phyloP scores from a whole-genome alignment of 2,888 invertebrate species.

The Zelleria hepariella region DNA sequence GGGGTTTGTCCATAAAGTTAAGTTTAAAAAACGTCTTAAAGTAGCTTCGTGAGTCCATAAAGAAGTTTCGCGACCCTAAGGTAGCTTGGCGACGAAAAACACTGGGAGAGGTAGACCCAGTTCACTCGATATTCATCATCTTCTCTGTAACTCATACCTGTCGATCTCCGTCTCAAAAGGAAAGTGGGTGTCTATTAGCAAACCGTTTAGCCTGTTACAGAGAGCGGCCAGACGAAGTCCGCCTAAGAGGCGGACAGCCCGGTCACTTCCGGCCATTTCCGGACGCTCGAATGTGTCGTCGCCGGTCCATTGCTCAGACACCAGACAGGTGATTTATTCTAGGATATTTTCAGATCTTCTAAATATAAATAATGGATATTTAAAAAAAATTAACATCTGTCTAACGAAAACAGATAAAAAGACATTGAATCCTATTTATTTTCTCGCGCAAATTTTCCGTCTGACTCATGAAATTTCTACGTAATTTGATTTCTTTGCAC shows the following conservation, averaged over 20 bases:
- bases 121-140: not conserved
- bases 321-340: not conserved
- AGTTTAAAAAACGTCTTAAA: too few relatives aligned
- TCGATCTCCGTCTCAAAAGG: not conserved
- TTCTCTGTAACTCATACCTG: not conserved
- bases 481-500: slow-evolving; percentile 56
- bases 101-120: not conserved
- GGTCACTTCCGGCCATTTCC: slow-evolving; percentile 48
- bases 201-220: slow-evolving; percentile 1
- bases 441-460: slow-evolving; percentile 15
- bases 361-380: not conserved
- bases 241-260: not conserved
- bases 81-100: not conserved
- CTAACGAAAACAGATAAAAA: not conserved
- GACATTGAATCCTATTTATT: slow-evolving; percentile 1
- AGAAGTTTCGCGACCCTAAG: too few relatives aligned
- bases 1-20: too few relatives aligned
- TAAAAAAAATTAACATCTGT: not conserved
- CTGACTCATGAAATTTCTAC: slow-evolving; percentile 41
- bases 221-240: not conserved
- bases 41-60: too few relatives aligned
- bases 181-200: not conserved
- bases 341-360: not conserved
- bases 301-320: not conserved
- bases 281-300: slow-evolving; percentile 10